phyloP scores from a whole-genome alignment of 1,140 invertebrate species.

The Heliconius himera region DNA sequence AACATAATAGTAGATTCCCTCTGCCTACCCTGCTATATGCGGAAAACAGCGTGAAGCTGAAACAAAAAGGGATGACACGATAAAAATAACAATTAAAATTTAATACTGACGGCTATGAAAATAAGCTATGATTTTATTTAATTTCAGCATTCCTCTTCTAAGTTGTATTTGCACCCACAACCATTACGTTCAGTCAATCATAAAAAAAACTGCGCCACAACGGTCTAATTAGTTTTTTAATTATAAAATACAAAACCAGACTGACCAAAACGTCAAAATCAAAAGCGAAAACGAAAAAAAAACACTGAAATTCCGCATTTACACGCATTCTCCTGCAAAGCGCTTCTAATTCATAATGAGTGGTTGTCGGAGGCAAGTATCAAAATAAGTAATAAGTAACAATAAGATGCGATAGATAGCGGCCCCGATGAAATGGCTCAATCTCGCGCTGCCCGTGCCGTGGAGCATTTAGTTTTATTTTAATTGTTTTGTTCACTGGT shows the following conservation, averaged over 20 bases:
- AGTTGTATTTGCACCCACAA: no score
- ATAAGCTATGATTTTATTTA: no score
- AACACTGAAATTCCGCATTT: conserved; percentile 50
- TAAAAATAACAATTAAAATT: no score
- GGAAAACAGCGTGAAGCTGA: no score
- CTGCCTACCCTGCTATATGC: no score
- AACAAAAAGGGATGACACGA: no score
- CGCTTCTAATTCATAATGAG: conserved; percentile 76
- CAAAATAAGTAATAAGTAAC: conserved; percentile 57
- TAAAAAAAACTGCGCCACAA: background rate
- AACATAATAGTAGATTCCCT: no score
- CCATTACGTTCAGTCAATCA: no score
- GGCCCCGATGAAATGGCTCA: conserved; percentile 72
- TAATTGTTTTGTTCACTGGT: conserved; percentile 11
- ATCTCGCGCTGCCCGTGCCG: conserved; percentile 45
- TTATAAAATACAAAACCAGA: conserved; percentile 3
- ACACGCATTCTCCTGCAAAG: conserved; percentile 50
- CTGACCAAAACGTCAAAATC: background rate
- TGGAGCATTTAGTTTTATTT: background rate
- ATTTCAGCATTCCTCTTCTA: no score
- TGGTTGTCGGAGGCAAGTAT: conserved; percentile 53
- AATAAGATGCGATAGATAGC: conserved; percentile 62
- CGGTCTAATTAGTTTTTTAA: background rate
- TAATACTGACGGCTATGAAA: no score
- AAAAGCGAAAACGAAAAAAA: conserved; percentile 39